A percentile compares a stretch with the other conserved stretches of the same genome.
phyloP scores from a whole-genome alignment of 2,797 vertebrate species.

The Sphenodon punctatus region DNA sequence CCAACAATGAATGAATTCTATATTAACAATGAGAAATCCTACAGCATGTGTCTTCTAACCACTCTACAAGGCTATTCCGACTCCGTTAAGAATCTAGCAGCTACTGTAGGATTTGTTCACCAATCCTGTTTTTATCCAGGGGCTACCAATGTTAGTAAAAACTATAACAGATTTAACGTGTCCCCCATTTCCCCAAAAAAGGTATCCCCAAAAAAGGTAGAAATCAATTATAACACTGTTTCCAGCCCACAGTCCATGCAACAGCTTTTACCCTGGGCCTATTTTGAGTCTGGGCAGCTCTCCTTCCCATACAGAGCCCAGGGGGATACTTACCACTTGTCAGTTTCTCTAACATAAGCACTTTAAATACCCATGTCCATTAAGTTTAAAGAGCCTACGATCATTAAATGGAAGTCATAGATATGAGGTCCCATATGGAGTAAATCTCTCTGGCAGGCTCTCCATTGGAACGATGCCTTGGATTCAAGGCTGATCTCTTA shows the following conservation, averaged over 20 bases:
- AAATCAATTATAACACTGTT: not conserved
- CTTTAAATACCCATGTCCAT: conserved; percentile 35
- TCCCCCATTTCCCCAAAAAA: no score
- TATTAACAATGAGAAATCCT: conserved; percentile 33
- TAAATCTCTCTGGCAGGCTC: conserved; percentile 39
- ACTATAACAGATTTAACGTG: conserved; percentile 1
- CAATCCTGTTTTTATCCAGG: not conserved
- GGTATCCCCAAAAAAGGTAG: no score
- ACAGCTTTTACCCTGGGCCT: not conserved
- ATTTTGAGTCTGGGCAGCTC: not conserved
- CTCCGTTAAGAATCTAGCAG: not conserved
- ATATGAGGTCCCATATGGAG: conserved; percentile 3
- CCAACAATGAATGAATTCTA: conserved; percentile 39
- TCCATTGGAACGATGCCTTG: conserved; percentile 32
- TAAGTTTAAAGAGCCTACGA: conserved; percentile 48
- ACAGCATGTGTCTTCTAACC: not conserved
- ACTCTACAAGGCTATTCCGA: not conserved
- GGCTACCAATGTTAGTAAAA: not conserved
- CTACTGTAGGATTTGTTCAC: not conserved
- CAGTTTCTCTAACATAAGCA: conserved; percentile 34
- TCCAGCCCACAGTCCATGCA: not conserved
- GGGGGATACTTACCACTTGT: not conserved
- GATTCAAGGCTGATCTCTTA: conserved; percentile 38
- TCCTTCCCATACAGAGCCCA: not conserved
- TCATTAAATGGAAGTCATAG: conserved; percentile 52